phyloP scores from a whole-genome alignment of 2,113 vertebrate species.

The Halcyon senegalensis region DNA sequence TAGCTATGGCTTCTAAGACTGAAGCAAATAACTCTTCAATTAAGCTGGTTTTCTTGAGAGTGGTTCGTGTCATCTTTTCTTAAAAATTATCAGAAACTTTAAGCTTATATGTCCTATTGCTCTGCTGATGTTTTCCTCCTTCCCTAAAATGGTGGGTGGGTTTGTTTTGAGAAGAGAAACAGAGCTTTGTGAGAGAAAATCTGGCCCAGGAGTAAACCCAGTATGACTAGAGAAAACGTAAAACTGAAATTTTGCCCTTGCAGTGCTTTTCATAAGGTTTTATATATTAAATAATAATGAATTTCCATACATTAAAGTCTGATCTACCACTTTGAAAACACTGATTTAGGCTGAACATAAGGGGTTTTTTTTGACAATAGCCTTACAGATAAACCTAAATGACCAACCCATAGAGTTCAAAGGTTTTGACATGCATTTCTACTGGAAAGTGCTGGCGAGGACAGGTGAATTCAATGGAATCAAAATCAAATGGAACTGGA shows the following conservation, averaged over 20 bases:
- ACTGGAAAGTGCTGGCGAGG: background rate
- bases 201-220: background rate
- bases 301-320: background rate
- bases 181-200: background rate
- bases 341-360: background rate
- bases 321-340: background rate
- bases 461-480: background rate
- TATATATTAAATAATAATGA: background rate
- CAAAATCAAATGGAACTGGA: background rate
- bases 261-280: background rate
- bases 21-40: background rate
- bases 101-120: background rate
- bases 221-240: background rate
- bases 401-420: background rate
- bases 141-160: background rate
- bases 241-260: background rate
- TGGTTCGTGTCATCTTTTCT: rapidly evolving
- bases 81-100: background rate
- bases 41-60: background rate
- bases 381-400: background rate
- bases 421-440: background rate
- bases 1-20: background rate
- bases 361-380: background rate
- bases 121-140: background rate
- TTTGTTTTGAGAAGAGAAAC: background rate